Evolutionary conservation across 2,113 vertebrate species (phyloP).

Genomic region (Sapayoa aenigma): DNA sequence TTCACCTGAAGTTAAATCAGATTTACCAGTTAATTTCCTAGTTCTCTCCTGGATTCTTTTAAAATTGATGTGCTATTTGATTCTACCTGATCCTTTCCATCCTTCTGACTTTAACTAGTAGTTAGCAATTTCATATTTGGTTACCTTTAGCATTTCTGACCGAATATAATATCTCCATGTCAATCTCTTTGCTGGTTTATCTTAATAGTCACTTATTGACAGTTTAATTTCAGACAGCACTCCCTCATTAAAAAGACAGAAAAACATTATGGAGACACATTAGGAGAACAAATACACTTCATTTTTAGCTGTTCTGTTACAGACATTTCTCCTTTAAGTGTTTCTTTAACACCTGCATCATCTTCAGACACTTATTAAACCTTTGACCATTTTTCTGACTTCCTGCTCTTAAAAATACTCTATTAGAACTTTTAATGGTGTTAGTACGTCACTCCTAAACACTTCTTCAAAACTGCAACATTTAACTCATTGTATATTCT

Average conservation of each 20-base stretch:
- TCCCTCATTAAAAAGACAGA: background rate
- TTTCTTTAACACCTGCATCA: background rate
- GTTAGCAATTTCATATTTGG: background rate
- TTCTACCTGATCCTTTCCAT: background rate
- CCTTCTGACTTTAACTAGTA: background rate
- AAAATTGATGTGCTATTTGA: background rate
- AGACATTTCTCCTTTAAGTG: background rate
- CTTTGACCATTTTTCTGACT: background rate
- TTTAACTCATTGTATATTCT: background rate
- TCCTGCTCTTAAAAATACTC: background rate
- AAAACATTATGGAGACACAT: background rate
- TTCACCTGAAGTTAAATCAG: background rate
- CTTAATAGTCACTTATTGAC: background rate
- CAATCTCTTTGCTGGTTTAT: background rate
- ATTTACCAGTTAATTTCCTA: constrained; percentile 15
- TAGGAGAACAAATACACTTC: background rate
- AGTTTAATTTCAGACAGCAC: background rate
- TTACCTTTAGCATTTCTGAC: background rate
- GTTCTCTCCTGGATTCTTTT: background rate
- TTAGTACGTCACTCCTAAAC: background rate
- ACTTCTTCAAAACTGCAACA: background rate
- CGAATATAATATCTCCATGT: background rate
- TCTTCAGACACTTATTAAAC: background rate
- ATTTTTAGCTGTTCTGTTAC: background rate
- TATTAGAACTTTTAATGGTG: background rate